Base-by-base conservation (phyloP, 2,888 invertebrate species). In the Phorcus lineatus region DNA sequence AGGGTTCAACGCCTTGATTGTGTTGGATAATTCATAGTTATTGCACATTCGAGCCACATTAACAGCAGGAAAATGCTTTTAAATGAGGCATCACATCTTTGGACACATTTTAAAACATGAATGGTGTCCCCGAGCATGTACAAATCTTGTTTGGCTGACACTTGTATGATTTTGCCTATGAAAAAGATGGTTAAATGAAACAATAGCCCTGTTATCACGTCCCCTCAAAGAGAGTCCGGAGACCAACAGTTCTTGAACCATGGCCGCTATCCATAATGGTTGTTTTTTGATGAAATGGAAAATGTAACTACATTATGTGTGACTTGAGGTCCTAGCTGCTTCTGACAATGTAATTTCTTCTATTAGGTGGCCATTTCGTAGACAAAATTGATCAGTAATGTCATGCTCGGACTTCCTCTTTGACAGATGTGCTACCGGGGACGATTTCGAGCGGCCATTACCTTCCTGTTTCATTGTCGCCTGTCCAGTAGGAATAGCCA, bases 271-370 rank as follows among this genome's bases (percentile, higher is more conserved):
- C 70, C 70, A 70, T 70, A 70, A 70, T 31, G 70, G 70, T 62
- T 70, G 70, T 70, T 70, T 70, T 70, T 70, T 70, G 70, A 70
- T 70, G 70, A 70, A 70, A 70, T 70, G 70, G 70, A 70, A 70
- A 70, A 70, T 70, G 70, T 70, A 70, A 70, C 70, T 36, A 70
- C 70, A 70, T 70, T 70, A 70, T 36, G 28, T 36, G 70, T 70
- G 70, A 70, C 70, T 40, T n/a, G 70, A 70, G 70, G 70, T 31
- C 36, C 17, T 40, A 40, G 28, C 70, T 11, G 28, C 24, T 28
- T 24, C 62, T 62, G 36, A 70, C 28, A 70, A 70, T 70, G 70
- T 36, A 70, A 70, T 70, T 70, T 70, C 70, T 36, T 17, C 40
- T 70, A 40, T 70, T 70, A 70, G 70, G 70, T 70, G 36, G 70